Evolutionary conservation across 2,797 vertebrate genomes (phyloP).

Genomic region (Mormyrus proboscirostris): DNA sequence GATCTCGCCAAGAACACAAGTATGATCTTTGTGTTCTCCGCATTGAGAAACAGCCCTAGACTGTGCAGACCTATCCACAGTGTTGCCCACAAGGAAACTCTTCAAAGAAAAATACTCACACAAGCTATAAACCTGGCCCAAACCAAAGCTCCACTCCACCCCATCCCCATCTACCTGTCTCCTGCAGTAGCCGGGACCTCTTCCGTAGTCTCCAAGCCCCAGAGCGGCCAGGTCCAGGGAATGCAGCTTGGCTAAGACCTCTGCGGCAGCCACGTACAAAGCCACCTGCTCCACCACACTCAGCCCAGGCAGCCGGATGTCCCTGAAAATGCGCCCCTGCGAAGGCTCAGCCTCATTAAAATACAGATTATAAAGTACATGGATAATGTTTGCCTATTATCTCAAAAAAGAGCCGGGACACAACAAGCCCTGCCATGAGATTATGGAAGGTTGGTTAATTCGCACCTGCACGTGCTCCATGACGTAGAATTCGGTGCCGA

Average conservation of each 20-base stretch:
- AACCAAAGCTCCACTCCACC: neutral
- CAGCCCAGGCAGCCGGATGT: constrained; percentile 67
- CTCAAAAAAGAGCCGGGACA: neutral
- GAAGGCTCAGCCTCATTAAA: neutral
- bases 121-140: neutral
- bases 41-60: neutral
- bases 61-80: neutral
- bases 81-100: neutral
- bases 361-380: neutral
- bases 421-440: no score
- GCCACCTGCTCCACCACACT: constrained; percentile 72
- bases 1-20: neutral
- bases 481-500: constrained; percentile 88
- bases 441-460: neutral
- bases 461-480: constrained; percentile 80
- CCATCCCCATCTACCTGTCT: constrained; percentile 71
- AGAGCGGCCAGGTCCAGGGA: constrained; percentile 63
- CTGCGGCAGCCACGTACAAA: constrained; percentile 73
- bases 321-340: constrained; percentile 83
- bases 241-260: constrained; percentile 76
- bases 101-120: neutral
- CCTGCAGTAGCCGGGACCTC: constrained; percentile 75
- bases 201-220: constrained; percentile 70
- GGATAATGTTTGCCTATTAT: neutral
- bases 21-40: neutral